Evolutionary conservation across 2,888 invertebrate genomes (phyloP).

Genomic region (Protodeltote pygarga): DNA sequence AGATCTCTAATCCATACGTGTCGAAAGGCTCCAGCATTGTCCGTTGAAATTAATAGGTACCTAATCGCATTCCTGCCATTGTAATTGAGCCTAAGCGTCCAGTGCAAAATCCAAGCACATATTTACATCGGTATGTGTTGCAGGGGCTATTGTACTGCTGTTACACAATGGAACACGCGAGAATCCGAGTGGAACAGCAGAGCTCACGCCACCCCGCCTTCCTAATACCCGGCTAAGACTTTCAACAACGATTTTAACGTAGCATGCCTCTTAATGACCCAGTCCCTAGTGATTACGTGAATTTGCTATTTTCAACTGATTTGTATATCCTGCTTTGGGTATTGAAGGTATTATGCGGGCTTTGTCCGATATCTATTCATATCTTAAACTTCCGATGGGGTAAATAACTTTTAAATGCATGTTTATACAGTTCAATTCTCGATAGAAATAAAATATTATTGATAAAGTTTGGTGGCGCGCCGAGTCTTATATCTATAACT

Average conservation of each 20-base stretch:
- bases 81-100: conserved; percentile 3
- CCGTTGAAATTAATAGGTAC: no score
- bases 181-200: conserved; percentile 49
- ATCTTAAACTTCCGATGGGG: not conserved
- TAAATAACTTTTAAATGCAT: not conserved
- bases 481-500: no score
- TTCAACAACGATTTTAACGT: conserved; percentile 37
- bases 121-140: conserved; percentile 20
- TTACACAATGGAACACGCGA: conserved; percentile 63
- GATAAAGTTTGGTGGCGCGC: no score
- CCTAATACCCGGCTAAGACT: conserved; percentile 30
- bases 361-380: not conserved
- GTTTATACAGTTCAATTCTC: no score
- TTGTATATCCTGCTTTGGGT: conserved; percentile 4
- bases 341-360: conserved; percentile 8
- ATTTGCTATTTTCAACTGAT: conserved; percentile 1
- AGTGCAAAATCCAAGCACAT: conserved; percentile 37
- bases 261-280: conserved; percentile 10
- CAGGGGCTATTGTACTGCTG: conserved; percentile 51
- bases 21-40: no score
- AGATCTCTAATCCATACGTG: no score
- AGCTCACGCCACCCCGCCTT: conserved; percentile 34
- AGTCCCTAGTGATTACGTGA: conserved; percentile 12
- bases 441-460: no score
- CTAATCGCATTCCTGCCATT: not conserved